Evolutionary conservation across 2,113 vertebrate species (phyloP), one percentile per base, ranked within the genome.

Genomic region (Mirounga angustirostris): DNA sequence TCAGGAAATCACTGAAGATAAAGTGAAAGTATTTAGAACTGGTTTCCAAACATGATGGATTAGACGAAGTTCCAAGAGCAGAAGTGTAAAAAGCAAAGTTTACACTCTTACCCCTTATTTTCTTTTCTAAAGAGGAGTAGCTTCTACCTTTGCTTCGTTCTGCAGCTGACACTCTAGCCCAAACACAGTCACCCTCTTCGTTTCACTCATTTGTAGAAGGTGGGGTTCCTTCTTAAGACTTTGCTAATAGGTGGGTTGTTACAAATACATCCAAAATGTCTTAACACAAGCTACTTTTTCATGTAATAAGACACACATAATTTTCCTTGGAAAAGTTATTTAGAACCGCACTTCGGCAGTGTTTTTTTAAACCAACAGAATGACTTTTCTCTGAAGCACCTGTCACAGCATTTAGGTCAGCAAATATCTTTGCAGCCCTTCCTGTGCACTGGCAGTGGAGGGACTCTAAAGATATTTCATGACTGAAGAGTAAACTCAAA

Each of bases 281-380:
- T 76, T 84, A 43, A 52, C 78, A 73, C 36, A 88, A 96, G 26
- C 36, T 83, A 63, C 50, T 88, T 91, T 80, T 76, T 26, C 28
- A 71, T 28, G 19, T 58, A 59, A 54, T 46, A 74, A 0, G 19
- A 58, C 43, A 91, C 46, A 52, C 21, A 73, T 7, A 46, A 14
- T 58, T 94, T 91, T 88, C 52, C 78, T 40, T 82, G 61, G 84
- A 92, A 91, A 81, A 74, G 19, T 95, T 91, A 80, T 33, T 91
- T 30, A 78, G 80, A 81, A 87, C 67, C 30, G 43, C 24, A 54
- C 19, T 79, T 69, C 30, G 33, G 78, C 16, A 65, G 52, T 33
- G 30, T 56, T 78, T 95, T 56, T 78, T 95, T 89, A 91, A 93
- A 83, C 26, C 21, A 67, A 33, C 1, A 26, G 89, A 59, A 33